Conservation (phyloP, 2,888 invertebrate genomes). For the Caenorhabditis zanzibari region DNA sequence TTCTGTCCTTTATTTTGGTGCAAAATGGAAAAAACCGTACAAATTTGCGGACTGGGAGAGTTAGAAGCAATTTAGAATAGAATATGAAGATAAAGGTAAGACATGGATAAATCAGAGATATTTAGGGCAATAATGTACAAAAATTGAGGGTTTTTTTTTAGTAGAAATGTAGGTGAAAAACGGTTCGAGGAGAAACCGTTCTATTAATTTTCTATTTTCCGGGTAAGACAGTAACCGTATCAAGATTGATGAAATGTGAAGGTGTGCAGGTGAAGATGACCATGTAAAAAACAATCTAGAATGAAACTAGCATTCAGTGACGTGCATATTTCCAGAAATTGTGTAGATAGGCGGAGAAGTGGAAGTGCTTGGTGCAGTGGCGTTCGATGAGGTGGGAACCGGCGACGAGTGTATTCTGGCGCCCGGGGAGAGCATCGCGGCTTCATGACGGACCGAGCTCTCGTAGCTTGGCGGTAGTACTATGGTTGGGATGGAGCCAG, state of each 20-base stretch:
- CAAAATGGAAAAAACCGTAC: slow-evolving; percentile 41
- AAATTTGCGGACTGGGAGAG: slow-evolving; percentile 47
- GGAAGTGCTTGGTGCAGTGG: slow-evolving; percentile 55
- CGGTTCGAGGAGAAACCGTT: slow-evolving; percentile 22
- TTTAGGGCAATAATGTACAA: slow-evolving; percentile 11
- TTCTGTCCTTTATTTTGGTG: slow-evolving; percentile 20
- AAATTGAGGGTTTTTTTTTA: background rate
- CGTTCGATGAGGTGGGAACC: slow-evolving; percentile 51
- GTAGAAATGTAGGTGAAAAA: background rate
- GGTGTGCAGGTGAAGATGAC: slow-evolving; percentile 1
- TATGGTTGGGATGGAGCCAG: slow-evolving; percentile 67
- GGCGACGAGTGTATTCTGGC: slow-evolving; percentile 44
- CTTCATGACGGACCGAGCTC: slow-evolving; percentile 63
- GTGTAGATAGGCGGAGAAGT: slow-evolving; percentile 66
- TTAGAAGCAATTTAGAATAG: background rate
- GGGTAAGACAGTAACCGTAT: slow-evolving; percentile 29
- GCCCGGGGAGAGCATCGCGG: slow-evolving; percentile 51
- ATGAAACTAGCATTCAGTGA: slow-evolving; percentile 47
- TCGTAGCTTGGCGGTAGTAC: slow-evolving; percentile 73
- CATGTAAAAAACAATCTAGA: background rate
- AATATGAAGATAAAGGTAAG: background rate
- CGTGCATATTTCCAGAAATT: slow-evolving; percentile 59
- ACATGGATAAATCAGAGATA: slow-evolving; percentile 13
- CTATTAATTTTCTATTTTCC: background rate
- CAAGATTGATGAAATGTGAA: slow-evolving; percentile 45